phyloP scores from a whole-genome alignment of 2,113 vertebrate genomes.

The Genyomyrus donnyi region DNA sequence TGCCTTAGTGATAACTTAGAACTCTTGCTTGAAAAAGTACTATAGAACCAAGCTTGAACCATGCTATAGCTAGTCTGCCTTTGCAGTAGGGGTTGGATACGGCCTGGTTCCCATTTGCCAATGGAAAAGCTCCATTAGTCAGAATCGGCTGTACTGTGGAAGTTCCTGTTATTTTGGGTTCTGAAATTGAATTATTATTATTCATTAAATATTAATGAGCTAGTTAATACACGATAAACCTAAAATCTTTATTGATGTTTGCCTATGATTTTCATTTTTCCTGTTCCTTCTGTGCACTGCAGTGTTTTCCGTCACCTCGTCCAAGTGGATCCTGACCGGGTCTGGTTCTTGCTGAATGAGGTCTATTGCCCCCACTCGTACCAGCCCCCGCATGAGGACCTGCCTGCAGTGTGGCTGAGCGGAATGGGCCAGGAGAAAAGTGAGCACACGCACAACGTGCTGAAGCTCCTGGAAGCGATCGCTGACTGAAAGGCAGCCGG shows the following conservation, averaged over 20 bases:
- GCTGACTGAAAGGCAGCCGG: not conserved
- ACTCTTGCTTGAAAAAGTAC: not conserved
- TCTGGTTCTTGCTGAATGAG: conserved; percentile 76
- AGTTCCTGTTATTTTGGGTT: not conserved
- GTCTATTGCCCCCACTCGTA: conserved; percentile 58
- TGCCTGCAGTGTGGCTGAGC: conserved; percentile 52
- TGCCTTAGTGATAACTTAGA: not conserved
- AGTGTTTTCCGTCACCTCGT: conserved; percentile 79
- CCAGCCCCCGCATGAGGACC: conserved; percentile 62
- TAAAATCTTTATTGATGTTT: not conserved
- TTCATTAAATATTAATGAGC: not conserved
- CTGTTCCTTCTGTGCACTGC: conserved; percentile 10
- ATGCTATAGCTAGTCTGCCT: not conserved
- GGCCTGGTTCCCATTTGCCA: not conserved
- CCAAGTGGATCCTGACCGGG: conserved; percentile 70
- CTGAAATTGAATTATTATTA: not conserved
- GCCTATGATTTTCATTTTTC: not conserved
- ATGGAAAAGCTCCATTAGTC: not conserved
- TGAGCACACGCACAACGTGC: conserved; percentile 67
- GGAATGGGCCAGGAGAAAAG: conserved; percentile 49
- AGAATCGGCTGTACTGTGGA: not conserved
- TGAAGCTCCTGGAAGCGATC: conserved; percentile 64
- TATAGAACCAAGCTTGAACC: not conserved
- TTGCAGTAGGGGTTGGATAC: not conserved
- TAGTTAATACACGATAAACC: not conserved